These are phyloP conservation scores for Monodelphis domestica DNA, from an alignment of 2,797 vertebrate species.

Conservation along the genomic window DNA sequence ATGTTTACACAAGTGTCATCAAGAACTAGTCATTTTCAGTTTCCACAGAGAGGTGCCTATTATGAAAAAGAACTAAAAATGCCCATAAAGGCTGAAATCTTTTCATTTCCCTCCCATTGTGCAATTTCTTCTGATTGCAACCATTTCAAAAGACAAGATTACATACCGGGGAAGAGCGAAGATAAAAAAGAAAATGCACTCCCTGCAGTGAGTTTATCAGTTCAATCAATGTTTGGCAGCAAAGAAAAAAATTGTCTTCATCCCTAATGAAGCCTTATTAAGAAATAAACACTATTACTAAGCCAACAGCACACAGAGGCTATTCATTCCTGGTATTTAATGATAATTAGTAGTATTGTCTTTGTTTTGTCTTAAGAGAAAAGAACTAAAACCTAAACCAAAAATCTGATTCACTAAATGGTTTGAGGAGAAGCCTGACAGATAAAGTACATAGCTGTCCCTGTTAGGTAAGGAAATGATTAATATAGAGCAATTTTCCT, in stretches of 20 bases:
- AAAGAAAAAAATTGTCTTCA: constrained; percentile 63
- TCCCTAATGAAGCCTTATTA: constrained; percentile 68
- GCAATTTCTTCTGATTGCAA: constrained; percentile 81
- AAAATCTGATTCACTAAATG: constrained; percentile 31
- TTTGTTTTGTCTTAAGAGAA: constrained; percentile 43
- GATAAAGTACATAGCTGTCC: constrained; percentile 23
- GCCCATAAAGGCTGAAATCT: constrained; percentile 67
- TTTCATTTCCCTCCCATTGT: constrained; percentile 72
- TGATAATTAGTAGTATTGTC: constrained; percentile 7
- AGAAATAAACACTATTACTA: constrained; percentile 42
- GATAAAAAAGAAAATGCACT: constrained; percentile 68
- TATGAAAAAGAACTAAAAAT: constrained; percentile 71
- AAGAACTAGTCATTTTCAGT: constrained; percentile 65
- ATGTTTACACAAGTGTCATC: constrained; percentile 37
- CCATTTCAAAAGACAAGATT: constrained; percentile 72
- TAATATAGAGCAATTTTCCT: not conserved
- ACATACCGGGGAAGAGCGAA: constrained; percentile 67
- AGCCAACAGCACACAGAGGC: not conserved
- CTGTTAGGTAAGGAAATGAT: not conserved
- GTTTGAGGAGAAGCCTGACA: not conserved
- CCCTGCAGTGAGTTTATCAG: constrained; percentile 63
- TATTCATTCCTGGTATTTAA: not conserved
- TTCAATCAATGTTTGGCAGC: constrained; percentile 72
- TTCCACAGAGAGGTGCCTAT: constrained; percentile 64
- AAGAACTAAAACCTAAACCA: constrained; percentile 40